Conservation (phyloP, 2,888 invertebrate genomes). For the Psylliodes chrysocephalus region DNA sequence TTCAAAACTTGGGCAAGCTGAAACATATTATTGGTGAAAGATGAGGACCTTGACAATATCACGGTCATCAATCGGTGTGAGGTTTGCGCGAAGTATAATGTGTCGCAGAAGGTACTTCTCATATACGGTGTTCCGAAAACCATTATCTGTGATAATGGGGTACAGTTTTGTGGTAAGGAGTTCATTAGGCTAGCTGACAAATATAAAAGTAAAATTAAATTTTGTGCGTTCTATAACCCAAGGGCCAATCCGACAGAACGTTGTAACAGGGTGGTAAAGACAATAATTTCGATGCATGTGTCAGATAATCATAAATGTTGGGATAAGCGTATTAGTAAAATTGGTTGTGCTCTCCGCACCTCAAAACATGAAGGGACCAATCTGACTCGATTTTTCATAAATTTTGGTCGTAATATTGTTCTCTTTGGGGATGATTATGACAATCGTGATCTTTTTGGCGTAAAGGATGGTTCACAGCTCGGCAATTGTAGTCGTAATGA, state of each 20-base stretch:
- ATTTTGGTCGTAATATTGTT: not conserved
- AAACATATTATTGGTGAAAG: conserved; percentile 10
- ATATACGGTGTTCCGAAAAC: conserved; percentile 38
- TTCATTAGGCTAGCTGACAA: conserved; percentile 18
- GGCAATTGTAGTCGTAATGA: conserved; percentile 17
- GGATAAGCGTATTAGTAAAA: not conserved
- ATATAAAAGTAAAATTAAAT: conserved; percentile 31
- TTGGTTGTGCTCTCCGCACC: not conserved
- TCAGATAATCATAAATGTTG: not conserved
- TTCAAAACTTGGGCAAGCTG: not conserved
- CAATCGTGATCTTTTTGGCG: not conserved
- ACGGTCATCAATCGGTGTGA: not conserved
- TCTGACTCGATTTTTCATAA: not conserved
- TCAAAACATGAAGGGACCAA: not conserved
- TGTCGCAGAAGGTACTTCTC: conserved; percentile 12
- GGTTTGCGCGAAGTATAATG: not conserved
- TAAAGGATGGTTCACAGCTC: conserved; percentile 1
- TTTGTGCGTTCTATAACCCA: conserved; percentile 36
- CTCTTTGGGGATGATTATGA: conserved; percentile 9
- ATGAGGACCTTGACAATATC: not conserved
- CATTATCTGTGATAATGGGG: conserved; percentile 42
- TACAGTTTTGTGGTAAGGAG: conserved; percentile 34
- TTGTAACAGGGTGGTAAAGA: conserved; percentile 37
- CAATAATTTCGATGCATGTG: conserved; percentile 16
- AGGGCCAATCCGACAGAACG: conserved; percentile 38